Evolutionary conservation across 2,888 invertebrate species (phyloP).

Genomic region (Biston stratarius): DNA sequence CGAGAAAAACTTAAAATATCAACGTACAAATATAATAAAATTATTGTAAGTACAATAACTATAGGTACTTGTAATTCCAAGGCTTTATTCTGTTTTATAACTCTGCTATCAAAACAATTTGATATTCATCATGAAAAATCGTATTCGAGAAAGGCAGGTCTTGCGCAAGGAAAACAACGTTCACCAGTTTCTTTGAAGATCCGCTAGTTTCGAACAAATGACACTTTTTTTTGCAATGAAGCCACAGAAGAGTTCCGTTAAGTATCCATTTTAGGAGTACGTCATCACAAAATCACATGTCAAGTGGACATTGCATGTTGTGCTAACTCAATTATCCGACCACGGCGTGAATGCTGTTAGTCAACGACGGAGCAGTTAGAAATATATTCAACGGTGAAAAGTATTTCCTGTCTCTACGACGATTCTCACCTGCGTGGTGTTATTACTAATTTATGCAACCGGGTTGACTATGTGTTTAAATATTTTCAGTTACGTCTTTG

Average conservation of each 20-base stretch:
- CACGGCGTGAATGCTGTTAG: conserved; percentile 27
- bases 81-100: background rate
- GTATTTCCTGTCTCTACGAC: conserved; percentile 17
- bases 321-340: conserved; percentile 36
- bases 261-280: conserved; percentile 31
- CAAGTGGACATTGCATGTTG: conserved; percentile 36
- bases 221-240: conserved; percentile 36
- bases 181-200: conserved; percentile 27
- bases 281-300: conserved; percentile 37
- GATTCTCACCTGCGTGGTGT: conserved; percentile 24
- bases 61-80: too few relatives aligned
- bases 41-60: too few relatives aligned
- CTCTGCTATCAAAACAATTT: background rate
- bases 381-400: conserved; percentile 30
- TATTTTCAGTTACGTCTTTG: conserved; percentile 30
- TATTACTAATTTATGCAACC: conserved; percentile 32
- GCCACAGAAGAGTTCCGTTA: conserved; percentile 36
- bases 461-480: conserved; percentile 22
- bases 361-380: conserved; percentile 26
- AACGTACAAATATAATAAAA: too few relatives aligned
- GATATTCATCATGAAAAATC: conserved; percentile 12
- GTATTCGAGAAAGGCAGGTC: conserved; percentile 18
- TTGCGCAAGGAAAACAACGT: conserved; percentile 21
- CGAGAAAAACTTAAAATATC: too few relatives aligned
- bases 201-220: conserved; percentile 33